Evolutionary conservation across 1,140 invertebrate species (phyloP).

Genomic region (Eumeta japonica): DNA sequence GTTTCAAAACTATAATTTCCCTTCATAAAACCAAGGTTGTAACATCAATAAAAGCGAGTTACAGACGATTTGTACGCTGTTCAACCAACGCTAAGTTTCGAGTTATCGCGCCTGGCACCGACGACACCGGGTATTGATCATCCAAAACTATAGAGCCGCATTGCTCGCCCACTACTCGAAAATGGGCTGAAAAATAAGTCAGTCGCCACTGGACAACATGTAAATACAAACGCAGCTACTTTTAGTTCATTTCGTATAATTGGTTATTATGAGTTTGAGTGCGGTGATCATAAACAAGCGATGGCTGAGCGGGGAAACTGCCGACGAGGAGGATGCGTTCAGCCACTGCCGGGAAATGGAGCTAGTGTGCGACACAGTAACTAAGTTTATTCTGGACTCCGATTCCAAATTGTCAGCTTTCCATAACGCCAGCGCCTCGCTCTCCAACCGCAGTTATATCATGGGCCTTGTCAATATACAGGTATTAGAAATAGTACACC

Average conservation of each 20-base stretch:
- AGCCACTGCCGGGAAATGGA: conserved; percentile 41
- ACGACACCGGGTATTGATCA: conserved; percentile 37
- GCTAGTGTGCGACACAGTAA: conserved; percentile 40
- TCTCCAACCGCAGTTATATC: conserved; percentile 47
- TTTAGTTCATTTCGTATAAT: no score
- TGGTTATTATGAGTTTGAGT: no score
- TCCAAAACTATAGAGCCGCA: conserved; percentile 20
- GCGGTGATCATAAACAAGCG: conserved; percentile 34
- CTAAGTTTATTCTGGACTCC: conserved; percentile 40
- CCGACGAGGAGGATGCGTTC: conserved; percentile 38
- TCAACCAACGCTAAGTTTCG: conserved; percentile 27
- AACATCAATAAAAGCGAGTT: conserved; percentile 37
- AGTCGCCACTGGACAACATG: no score
- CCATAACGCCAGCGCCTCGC: conserved; percentile 21
- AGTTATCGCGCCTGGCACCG: conserved; percentile 24
- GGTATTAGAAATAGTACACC: no score
- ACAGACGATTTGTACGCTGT: conserved; percentile 34
- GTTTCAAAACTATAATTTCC: no score
- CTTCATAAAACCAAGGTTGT: conserved; percentile 23
- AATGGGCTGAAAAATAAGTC: no score
- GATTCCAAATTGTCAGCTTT: conserved; percentile 44
- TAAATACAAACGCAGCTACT: no score
- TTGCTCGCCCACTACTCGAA: no score
- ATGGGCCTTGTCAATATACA: conserved; percentile 53
- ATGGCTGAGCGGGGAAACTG: conserved; percentile 43